These are phyloP conservation scores for Ferrisia virgata DNA, from an alignment of 2,888 invertebrate genomes.

Conservation along the genomic window DNA sequence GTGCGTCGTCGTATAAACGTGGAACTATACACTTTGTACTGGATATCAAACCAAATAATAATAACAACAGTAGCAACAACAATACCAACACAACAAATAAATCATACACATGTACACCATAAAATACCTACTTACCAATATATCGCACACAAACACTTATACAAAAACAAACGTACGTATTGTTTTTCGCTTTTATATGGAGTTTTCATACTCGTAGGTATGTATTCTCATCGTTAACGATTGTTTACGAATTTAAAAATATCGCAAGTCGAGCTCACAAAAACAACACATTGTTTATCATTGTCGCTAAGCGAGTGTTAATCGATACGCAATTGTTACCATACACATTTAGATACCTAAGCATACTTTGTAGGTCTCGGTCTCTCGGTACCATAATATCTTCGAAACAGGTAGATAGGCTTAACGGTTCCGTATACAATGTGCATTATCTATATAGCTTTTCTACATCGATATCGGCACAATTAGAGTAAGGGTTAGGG, in stretches of 20 bases:
- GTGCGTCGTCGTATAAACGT: background rate
- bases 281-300: background rate
- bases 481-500: no score
- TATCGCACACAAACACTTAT: background rate
- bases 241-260: background rate
- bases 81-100: no score
- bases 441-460: no score
- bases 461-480: no score
- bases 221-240: background rate
- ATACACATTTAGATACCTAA: background rate
- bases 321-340: background rate
- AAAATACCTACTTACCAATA: no score
- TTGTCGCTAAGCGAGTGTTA: constrained; percentile 24
- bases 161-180: background rate
- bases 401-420: no score
- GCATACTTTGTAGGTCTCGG: no score
- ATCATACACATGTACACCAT: background rate
- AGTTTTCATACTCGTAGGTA: no score
- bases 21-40: background rate
- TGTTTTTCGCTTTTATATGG: background rate
- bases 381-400: background rate
- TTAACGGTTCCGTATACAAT: background rate
- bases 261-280: background rate
- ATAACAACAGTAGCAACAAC: no score
- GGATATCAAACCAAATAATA: background rate